Percentiles rank a stretch among this genome's conserved stretches.
Evolutionary conservation across 1,140 invertebrate species (phyloP).

Genomic region (Drosophila kanapiae): DNA sequence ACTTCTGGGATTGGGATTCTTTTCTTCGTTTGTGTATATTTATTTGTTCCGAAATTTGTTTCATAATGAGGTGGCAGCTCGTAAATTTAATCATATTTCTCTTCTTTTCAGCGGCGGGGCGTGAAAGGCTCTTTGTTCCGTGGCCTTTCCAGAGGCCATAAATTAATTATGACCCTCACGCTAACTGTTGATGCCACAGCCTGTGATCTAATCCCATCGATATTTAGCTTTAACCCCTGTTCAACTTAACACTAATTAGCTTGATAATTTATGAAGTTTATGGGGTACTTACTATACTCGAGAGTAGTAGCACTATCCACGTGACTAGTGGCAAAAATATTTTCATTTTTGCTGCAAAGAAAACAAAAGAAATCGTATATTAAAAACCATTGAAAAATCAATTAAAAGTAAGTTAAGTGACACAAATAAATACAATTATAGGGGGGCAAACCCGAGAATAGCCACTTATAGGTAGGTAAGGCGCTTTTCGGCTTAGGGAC

Average conservation of each 20-base stretch:
- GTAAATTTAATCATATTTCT: constrained; percentile 70
- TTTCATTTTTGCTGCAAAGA: constrained; percentile 90
- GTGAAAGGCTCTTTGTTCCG: constrained; percentile 32
- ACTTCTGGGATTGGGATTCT: constrained; percentile 32
- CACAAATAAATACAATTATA: constrained; percentile 41
- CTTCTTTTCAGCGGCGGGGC: constrained; percentile 30
- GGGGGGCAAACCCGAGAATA: background rate
- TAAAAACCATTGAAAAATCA: constrained; percentile 57
- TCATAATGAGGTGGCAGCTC: constrained; percentile 74
- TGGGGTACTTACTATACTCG: constrained; percentile 86
- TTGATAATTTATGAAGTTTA: constrained; percentile 1
- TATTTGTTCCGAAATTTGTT: constrained; percentile 65
- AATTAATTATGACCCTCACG: constrained; percentile 74
- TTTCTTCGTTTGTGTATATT: constrained; percentile 11
- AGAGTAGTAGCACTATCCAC: constrained; percentile 88
- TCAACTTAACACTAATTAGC: constrained; percentile 26
- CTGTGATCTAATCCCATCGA: constrained; percentile 47
- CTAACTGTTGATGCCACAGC: constrained; percentile 52
- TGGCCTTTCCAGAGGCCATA: constrained; percentile 47
- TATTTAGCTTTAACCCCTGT: constrained; percentile 46
- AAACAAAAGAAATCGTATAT: constrained; percentile 51
- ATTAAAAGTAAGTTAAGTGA: constrained; percentile 61
- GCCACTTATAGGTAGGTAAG: constrained; percentile 46
- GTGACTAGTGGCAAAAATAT: constrained; percentile 90
- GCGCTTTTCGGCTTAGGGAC: constrained; percentile 69